phyloP scores from a whole-genome alignment of 2,888 invertebrate genomes.

The Ectemnius cavifrons region DNA sequence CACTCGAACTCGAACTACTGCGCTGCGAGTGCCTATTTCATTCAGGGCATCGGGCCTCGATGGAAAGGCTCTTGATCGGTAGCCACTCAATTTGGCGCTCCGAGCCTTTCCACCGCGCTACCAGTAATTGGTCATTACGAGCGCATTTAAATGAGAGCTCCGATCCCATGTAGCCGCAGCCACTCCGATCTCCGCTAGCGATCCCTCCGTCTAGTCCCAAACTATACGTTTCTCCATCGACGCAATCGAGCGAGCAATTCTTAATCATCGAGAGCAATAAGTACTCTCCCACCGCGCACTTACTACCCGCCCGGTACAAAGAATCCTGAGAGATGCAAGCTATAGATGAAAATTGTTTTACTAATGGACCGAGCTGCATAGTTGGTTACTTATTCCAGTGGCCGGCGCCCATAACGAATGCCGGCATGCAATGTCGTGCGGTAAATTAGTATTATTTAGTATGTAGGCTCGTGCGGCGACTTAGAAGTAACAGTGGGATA shows the following conservation, averaged over 20 bases:
- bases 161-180: slow-evolving; percentile 58
- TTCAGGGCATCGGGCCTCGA: slow-evolving; percentile 53
- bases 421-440: slow-evolving; percentile 31
- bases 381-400: slow-evolving; percentile 11
- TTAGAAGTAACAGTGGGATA: slow-evolving; percentile 43
- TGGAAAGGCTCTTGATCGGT: slow-evolving; percentile 69
- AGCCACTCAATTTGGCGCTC: slow-evolving; percentile 66
- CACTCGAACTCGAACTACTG: slow-evolving; percentile 33
- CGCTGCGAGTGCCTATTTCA: slow-evolving; percentile 53
- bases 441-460: slow-evolving; percentile 43
- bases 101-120: slow-evolving; percentile 45
- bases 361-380: no score
- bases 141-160: slow-evolving; percentile 29
- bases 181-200: slow-evolving; percentile 30
- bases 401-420: slow-evolving; percentile 21
- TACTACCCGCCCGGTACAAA: no score
- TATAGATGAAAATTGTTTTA: no score
- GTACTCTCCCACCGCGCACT: no score
- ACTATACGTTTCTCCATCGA: not conserved
- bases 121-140: slow-evolving; percentile 50
- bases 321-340: no score
- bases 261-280: not conserved
- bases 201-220: not conserved
- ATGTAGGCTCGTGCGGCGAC: slow-evolving; percentile 44
- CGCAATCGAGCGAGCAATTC: not conserved